A percentile compares a stretch with the other conserved stretches of the same genome.
Evolutionary conservation across 2,797 vertebrate genomes (phyloP).

Genomic region (Malacoctenus gilli): DNA sequence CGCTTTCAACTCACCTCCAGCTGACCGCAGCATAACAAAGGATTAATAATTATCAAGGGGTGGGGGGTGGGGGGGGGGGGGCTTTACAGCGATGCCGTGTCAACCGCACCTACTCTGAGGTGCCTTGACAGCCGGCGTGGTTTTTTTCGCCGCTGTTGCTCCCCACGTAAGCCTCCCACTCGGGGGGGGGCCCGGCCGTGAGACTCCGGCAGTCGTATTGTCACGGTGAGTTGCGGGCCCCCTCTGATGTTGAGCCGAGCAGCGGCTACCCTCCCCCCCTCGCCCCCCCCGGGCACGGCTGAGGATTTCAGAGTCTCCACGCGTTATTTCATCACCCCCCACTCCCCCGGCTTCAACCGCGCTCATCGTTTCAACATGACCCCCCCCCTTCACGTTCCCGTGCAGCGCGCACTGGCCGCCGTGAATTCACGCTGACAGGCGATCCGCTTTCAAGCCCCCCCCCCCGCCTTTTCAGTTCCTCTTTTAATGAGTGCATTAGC

Average conservation of each 20-base stretch:
- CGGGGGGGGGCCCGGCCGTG: conserved; percentile 41
- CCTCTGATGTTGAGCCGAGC: conserved; percentile 63
- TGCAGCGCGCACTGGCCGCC: conserved; percentile 15
- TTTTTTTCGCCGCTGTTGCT: conserved; percentile 40
- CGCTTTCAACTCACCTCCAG: conserved; percentile 37
- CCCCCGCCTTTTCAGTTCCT: conserved; percentile 15
- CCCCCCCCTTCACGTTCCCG: conserved; percentile 36
- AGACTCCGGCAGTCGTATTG: conserved; percentile 54
- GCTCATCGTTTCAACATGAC: conserved; percentile 59
- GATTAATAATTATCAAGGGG: conserved; percentile 42
- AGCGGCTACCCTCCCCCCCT: no score
- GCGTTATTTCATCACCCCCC: conserved; percentile 73
- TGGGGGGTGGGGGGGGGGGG: no score
- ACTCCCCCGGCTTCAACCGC: conserved; percentile 49
- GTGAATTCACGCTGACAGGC: conserved; percentile 38
- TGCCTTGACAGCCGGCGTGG: conserved; percentile 39
- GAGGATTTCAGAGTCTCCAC: conserved; percentile 68
- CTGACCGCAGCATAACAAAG: conserved; percentile 38
- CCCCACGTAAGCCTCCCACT: no score
- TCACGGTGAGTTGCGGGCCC: conserved; percentile 58
- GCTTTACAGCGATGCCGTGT: conserved; percentile 7
- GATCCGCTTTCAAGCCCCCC: conserved; percentile 18
- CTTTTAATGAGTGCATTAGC: conserved; percentile 29
- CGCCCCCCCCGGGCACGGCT: conserved; percentile 47
- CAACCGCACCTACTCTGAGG: conserved; percentile 36